phyloP scores from a whole-genome alignment of 2,113 vertebrate genomes.

The Globicephala melas region DNA sequence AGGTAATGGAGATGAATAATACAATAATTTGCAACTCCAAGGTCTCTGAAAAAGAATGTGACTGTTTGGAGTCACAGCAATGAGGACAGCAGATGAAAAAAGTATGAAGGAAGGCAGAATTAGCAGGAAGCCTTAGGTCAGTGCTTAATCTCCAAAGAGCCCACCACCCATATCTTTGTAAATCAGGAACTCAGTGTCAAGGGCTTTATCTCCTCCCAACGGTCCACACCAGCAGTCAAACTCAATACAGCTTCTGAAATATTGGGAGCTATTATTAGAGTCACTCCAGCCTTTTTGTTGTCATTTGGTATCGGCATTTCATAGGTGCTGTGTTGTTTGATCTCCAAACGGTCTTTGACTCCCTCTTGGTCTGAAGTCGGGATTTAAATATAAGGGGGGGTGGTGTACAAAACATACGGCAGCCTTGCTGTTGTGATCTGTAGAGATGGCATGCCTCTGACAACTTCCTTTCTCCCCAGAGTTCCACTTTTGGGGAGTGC shows the following conservation, averaged over 20 bases:
- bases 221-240: neutral
- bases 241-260: slow-evolving; percentile 4
- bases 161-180: neutral
- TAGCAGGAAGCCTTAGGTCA: neutral
- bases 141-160: neutral
- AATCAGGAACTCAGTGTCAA: neutral
- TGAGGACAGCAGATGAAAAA: neutral
- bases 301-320: slow-evolving; percentile 56
- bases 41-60: neutral
- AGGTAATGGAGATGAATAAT: neutral
- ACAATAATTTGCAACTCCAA: neutral
- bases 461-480: slow-evolving; percentile 58
- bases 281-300: slow-evolving; percentile 37
- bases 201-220: slow-evolving; percentile 41
- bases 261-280: slow-evolving; percentile 43
- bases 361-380: slow-evolving; percentile 7
- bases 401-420: neutral
- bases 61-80: neutral
- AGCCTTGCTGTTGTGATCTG: slow-evolving; percentile 24
- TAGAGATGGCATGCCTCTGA: slow-evolving; percentile 31
- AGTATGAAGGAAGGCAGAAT: neutral
- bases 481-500: slow-evolving; percentile 42
- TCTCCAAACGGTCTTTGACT: slow-evolving; percentile 53
- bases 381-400: slow-evolving; percentile 33
- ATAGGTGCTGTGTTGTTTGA: slow-evolving; percentile 52